Percentiles rank a stretch among this genome's conserved stretches.
Evolutionary conservation across 2,888 invertebrate species (phyloP).

Genomic region (Bruchidius siliquastri): DNA sequence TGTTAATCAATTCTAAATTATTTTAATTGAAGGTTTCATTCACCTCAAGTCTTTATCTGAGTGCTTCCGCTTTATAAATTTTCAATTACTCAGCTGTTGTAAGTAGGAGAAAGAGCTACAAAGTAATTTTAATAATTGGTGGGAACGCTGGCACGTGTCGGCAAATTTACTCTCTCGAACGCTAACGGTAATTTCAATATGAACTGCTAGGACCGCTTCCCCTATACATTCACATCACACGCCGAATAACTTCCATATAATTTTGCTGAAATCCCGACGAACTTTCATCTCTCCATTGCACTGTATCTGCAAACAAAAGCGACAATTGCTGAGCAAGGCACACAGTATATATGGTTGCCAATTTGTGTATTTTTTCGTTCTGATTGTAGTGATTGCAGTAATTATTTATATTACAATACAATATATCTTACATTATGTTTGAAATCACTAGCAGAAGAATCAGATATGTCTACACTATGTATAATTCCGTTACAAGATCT

Average conservation of each 20-base stretch:
- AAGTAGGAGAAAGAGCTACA: neutral
- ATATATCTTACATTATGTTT: too few relatives aligned
- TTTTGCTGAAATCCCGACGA: neutral
- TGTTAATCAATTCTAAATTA: too few relatives aligned
- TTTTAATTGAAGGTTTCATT: too few relatives aligned
- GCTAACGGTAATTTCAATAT: neutral
- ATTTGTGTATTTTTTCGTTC: too few relatives aligned
- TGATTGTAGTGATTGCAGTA: too few relatives aligned
- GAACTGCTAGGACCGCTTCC: neutral
- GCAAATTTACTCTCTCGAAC: neutral
- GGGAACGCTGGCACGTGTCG: neutral
- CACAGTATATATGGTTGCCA: too few relatives aligned
- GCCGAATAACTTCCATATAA: neutral
- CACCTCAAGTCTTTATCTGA: too few relatives aligned
- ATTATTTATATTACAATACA: too few relatives aligned
- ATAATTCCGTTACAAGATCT: too few relatives aligned
- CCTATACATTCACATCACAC: neutral
- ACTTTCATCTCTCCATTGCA: neutral
- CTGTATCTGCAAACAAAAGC: neutral
- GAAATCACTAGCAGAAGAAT: too few relatives aligned
- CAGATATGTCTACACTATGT: too few relatives aligned
- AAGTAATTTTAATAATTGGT: neutral
- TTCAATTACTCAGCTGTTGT: neutral
- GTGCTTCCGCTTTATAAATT: neutral
- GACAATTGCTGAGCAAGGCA: neutral